Percentiles rank a stretch among this genome's conserved stretches.
phyloP scores from a whole-genome alignment of 2,888 invertebrate genomes.

The Ptilodon capucinus region DNA sequence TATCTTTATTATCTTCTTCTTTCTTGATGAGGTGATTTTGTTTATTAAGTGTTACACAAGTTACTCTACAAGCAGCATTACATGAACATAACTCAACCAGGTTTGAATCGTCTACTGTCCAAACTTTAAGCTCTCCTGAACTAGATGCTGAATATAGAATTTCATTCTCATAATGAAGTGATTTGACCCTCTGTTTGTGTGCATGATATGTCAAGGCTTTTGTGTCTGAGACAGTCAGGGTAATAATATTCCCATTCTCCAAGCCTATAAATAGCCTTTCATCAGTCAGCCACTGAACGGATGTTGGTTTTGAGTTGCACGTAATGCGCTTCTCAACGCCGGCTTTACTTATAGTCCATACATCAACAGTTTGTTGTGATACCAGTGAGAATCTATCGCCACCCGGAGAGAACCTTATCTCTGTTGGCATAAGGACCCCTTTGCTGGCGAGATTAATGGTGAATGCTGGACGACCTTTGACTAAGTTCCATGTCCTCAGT shows the following conservation, averaged over 20 bases:
- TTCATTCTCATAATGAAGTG: conserved; percentile 80
- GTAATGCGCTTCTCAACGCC: conserved; percentile 86
- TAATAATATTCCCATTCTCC: conserved; percentile 87
- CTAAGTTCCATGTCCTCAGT: conserved; percentile 95
- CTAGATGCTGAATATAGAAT: conserved; percentile 89
- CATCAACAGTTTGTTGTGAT: conserved; percentile 87
- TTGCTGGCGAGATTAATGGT: conserved; percentile 92
- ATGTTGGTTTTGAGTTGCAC: conserved; percentile 86
- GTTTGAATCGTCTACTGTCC: conserved; percentile 72
- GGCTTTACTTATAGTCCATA: conserved; percentile 91
- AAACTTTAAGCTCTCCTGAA: conserved; percentile 90
- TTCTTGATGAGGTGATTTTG: conserved; percentile 67
- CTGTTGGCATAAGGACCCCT: conserved; percentile 75
- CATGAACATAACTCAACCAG: conserved; percentile 81
- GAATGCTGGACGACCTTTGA: conserved; percentile 95
- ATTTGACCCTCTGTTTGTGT: conserved; percentile 87
- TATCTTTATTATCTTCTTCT: conserved; percentile 53
- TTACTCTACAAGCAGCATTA: conserved; percentile 88
- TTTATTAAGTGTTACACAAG: conserved; percentile 85
- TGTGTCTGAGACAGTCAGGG: conserved; percentile 79
- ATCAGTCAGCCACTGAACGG: conserved; percentile 86
- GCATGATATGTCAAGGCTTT: conserved; percentile 74
- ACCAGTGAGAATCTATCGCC: conserved; percentile 90
- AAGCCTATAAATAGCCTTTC: conserved; percentile 86
- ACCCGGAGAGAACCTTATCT: conserved; percentile 88